Conservation (phyloP, 2,797 vertebrate species). For the Erethizon dorsatum region DNA sequence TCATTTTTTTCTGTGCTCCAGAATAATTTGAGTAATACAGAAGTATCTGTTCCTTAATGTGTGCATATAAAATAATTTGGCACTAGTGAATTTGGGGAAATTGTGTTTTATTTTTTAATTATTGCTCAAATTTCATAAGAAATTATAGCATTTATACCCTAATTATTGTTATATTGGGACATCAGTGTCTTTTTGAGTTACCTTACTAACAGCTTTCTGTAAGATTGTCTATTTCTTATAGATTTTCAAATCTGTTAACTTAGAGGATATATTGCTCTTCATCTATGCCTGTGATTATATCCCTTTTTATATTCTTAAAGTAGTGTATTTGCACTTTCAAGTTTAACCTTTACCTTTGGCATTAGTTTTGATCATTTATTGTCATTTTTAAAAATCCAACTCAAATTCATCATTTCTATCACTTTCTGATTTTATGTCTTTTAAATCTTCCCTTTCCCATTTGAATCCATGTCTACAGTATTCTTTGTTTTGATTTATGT, state of each 20-base stretch:
- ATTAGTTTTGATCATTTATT: conserved; percentile 15
- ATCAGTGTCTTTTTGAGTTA: not conserved
- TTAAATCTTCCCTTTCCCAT: not conserved
- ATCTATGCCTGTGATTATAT: not conserved
- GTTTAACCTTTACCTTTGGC: conserved; percentile 21
- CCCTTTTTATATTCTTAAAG: not conserved
- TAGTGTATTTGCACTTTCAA: not conserved
- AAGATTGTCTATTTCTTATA: not conserved
- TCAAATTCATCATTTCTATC: not conserved
- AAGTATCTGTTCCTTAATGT: not conserved
- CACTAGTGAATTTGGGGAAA: not conserved
- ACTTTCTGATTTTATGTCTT: conserved; percentile 40
- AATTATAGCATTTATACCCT: not conserved
- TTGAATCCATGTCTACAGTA: not conserved
- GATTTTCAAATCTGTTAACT: not conserved
- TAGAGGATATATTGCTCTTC: not conserved
- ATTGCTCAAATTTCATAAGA: not conserved
- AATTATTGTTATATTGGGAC: not conserved
- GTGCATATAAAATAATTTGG: conserved; percentile 37
- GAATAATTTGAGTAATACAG: conserved; percentile 7
- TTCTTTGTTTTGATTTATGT: not conserved
- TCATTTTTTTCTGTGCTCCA: conserved; percentile 16
- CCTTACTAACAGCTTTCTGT: not conserved
- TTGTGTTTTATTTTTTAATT: not conserved
- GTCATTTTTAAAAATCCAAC: not conserved